Conservation (phyloP, 37 sponge, comb jelly and placozoan species). For the Halichondria panicea region DNA sequence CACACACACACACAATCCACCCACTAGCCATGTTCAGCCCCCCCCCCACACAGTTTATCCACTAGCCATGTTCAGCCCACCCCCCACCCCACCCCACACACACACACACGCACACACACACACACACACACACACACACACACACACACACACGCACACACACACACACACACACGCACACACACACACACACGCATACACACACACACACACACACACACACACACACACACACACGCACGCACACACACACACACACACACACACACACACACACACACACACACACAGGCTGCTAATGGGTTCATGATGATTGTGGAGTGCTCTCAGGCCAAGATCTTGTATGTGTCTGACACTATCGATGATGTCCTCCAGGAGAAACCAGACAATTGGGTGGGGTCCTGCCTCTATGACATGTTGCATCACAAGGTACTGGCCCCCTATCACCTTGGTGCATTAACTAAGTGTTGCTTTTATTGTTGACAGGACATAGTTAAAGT, state of each 20-base stretch:
- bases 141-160: too few relatives aligned
- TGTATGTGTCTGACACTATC: slow-evolving; percentile 86
- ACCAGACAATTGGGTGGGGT: slow-evolving; percentile 61
- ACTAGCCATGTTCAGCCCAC: background rate
- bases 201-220: slow-evolving; percentile 6
- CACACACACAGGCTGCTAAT: slow-evolving; percentile 71
- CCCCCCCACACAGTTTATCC: background rate
- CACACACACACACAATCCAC: background rate
- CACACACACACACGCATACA: background rate
- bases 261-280: slow-evolving; percentile 5
- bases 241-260: background rate
- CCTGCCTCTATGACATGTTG: slow-evolving; percentile 70
- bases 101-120: too few relatives aligned
- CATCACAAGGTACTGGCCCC: slow-evolving; percentile 57
- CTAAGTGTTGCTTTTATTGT: background rate
- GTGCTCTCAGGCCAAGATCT: slow-evolving; percentile 68
- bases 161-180: too few relatives aligned
- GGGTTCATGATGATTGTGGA: slow-evolving; percentile 89
- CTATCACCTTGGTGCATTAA: background rate
- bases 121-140: too few relatives aligned
- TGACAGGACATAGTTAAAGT: slow-evolving; percentile 60
- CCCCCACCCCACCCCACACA: too few relatives aligned
- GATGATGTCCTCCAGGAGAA: slow-evolving; percentile 29
- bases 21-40: background rate
- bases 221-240: slow-evolving; percentile 2